Percentiles rank a stretch among this genome's conserved stretches.
These are phyloP conservation scores for Pantala flavescens DNA, from an alignment of 1,140 invertebrate genomes.

Conservation along the genomic window DNA sequence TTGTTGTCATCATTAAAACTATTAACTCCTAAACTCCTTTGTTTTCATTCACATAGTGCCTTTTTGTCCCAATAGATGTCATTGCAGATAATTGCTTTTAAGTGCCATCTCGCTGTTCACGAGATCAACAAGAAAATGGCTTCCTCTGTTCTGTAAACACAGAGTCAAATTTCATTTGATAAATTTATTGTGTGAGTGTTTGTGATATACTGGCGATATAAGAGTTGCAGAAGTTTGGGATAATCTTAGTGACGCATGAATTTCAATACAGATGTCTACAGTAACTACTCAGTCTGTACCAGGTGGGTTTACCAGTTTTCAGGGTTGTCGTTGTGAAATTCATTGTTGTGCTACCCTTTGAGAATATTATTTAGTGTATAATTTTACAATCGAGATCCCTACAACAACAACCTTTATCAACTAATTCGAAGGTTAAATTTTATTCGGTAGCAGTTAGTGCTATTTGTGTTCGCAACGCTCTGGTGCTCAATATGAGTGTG, in stretches of 20 bases:
- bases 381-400: too few species aligned
- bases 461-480: too few species aligned
- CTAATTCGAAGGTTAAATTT: too few species aligned
- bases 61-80: conserved; percentile 8
- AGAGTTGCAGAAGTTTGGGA: not conserved
- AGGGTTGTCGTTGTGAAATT: not conserved
- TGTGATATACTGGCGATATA: not conserved
- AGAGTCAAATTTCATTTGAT: not conserved
- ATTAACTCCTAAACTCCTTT: not conserved
- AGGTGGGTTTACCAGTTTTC: conserved; percentile 37
- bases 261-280: conserved; percentile 43
- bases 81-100: not conserved
- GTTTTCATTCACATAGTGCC: not conserved
- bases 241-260: conserved; percentile 19
- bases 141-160: conserved; percentile 20
- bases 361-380: too few species aligned
- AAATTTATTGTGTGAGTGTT: conserved; percentile 11
- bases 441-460: too few species aligned
- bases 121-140: conserved; percentile 20
- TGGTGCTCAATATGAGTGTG: too few species aligned
- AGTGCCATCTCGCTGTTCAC: conserved; percentile 13
- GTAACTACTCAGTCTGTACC: conserved; percentile 52
- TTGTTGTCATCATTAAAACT: not conserved
- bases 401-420: too few species aligned
- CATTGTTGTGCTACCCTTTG: too few species aligned